Evolutionary conservation across 2,888 invertebrate genomes (phyloP), one percentile per base, ranked within the genome.

Genomic region (Anagyrus pseudococci): DNA sequence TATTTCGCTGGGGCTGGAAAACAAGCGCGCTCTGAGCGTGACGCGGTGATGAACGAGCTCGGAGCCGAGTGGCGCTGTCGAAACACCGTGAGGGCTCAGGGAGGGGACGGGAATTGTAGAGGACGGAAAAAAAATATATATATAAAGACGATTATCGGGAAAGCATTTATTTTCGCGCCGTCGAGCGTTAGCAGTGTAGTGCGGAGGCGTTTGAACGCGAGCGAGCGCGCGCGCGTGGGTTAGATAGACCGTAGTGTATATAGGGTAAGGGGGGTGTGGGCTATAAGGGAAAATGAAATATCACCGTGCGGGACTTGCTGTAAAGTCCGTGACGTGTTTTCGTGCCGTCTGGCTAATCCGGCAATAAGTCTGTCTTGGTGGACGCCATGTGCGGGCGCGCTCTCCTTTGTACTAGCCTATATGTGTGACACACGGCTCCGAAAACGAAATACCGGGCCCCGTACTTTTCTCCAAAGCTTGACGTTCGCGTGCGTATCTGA

Each of bases 121-220:
- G 33, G 52, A 17, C 44, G 8, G 25, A 20, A 54, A 25, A 41
- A 41, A 8, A 8, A 41, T 41, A 15, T n/a, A 15, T 13, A 20
- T 13, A n/a, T 33, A 25, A 64, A 49, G 63, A 57, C 64, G 62
- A 69, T 68, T 68, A 70, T 69, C 64, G 66, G 68, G 64, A 68
- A 69, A 61, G 66, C 66, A 67, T 68, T 68, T 67, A 68, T 68
- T 69, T 65, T 29, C 57, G 53, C 58, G 41, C 55, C 56, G 67
- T 62, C 58, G 64, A 55, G 56, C 54, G 50, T 22, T 48, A 29
- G 29, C 29, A 29, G 10, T 7, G 29, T 7, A 48, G 56, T 53
- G 50, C 44, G 19, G 50, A 66, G 64, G 55, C 55, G 50, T 65
- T 62, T 64, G 54, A 40, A 29, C 29, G 4, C 10, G 29, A 29